phyloP scores from a whole-genome alignment of 2,113 vertebrate genomes.

The Antechinus flavipes region DNA sequence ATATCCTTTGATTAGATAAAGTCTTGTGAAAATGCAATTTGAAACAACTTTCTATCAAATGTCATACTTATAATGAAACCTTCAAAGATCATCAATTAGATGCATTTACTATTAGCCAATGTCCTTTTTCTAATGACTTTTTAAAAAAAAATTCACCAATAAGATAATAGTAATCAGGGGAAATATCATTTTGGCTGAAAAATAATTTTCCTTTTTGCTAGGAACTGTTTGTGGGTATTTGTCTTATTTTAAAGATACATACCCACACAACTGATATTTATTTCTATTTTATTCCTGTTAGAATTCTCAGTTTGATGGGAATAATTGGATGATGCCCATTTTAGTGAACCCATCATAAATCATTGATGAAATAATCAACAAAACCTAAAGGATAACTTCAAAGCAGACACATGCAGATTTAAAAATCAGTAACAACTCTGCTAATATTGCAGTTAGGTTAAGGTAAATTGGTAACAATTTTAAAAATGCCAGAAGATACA shows the following conservation, averaged over 20 bases:
- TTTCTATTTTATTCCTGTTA: conserved; percentile 5
- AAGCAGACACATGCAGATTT: background rate
- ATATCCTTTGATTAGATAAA: conserved; percentile 26
- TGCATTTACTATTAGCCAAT: too few species aligned
- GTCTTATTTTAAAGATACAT: background rate
- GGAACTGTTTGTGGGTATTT: background rate
- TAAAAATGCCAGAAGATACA: background rate
- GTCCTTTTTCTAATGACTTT: too few species aligned
- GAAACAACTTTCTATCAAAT: conserved; percentile 26
- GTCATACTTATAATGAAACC: background rate
- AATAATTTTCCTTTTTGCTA: background rate
- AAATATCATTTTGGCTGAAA: too few species aligned
- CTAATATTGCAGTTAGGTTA: background rate
- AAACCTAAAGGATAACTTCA: background rate
- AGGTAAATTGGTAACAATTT: background rate
- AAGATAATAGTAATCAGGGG: too few species aligned
- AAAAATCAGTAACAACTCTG: background rate
- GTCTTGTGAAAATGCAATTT: conserved; percentile 48
- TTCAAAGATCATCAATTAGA: background rate
- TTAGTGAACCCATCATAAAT: background rate
- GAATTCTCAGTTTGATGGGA: background rate
- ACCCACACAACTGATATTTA: background rate
- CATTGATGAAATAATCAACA: background rate
- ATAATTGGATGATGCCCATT: background rate
- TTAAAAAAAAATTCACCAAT: too few species aligned